Conservation (phyloP, 2,797 vertebrate species). For the Forpus xanthops region DNA sequence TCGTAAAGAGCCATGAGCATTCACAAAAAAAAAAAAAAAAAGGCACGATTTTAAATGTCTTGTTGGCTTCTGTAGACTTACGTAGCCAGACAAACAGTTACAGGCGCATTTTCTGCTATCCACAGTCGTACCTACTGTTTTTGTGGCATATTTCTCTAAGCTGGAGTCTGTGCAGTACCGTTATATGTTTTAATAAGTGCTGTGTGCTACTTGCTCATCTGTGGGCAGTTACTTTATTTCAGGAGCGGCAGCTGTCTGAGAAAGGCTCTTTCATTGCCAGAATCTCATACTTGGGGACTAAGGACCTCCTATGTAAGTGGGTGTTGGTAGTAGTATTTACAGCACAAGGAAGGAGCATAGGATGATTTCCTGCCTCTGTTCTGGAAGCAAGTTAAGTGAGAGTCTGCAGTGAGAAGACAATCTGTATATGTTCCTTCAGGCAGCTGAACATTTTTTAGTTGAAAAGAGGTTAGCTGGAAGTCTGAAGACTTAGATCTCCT, state of each 20-base stretch:
- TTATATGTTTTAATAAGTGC: background rate
- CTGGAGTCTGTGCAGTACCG: background rate
- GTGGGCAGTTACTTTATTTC: background rate
- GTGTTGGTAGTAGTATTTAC: background rate
- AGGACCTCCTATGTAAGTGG: background rate
- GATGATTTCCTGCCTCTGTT: background rate
- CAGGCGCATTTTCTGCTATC: background rate
- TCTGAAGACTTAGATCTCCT: background rate
- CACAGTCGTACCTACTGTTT: background rate
- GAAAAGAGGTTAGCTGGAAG: slow-evolving; percentile 8
- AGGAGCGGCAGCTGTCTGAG: background rate
- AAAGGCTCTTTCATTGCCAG: background rate
- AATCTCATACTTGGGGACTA: background rate
- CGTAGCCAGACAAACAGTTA: background rate
- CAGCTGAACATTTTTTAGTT: background rate
- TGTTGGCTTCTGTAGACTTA: background rate
- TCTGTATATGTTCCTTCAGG: background rate
- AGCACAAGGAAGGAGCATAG: background rate
- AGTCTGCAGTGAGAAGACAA: background rate
- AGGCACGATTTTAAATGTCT: background rate
- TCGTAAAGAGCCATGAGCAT: background rate
- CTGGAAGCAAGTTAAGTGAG: background rate
- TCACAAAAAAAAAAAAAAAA: background rate
- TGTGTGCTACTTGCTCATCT: background rate
- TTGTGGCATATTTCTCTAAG: background rate